phyloP scores from a whole-genome alignment of 2,113 vertebrate genomes.

The Lepisosteus osseus region DNA sequence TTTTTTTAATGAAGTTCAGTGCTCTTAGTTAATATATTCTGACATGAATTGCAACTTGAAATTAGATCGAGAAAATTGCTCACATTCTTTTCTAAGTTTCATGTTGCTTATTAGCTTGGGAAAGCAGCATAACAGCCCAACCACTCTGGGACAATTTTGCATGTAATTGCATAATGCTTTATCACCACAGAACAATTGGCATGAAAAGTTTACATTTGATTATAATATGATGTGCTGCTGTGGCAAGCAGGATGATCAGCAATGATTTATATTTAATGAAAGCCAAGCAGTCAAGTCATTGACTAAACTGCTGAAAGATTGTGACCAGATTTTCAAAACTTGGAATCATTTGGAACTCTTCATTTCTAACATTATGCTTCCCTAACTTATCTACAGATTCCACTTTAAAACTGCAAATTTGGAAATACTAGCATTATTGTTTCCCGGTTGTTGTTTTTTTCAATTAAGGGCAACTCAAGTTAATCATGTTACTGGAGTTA shows the following conservation, averaged over 20 bases:
- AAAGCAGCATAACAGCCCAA: constrained; percentile 2
- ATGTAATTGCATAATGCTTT: neutral
- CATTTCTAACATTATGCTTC: too few relatives aligned
- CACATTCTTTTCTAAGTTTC: constrained; percentile 27
- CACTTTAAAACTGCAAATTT: too few relatives aligned
- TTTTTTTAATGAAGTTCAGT: constrained; percentile 23
- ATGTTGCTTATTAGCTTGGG: constrained; percentile 24
- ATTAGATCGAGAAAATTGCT: constrained; percentile 28
- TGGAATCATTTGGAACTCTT: neutral
- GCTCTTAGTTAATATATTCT: constrained; percentile 28
- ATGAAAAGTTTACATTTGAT: neutral
- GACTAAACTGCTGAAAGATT: constrained; percentile 6
- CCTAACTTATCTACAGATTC: too few relatives aligned
- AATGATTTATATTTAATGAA: constrained; percentile 7
- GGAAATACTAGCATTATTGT: too few relatives aligned
- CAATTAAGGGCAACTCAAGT: too few relatives aligned
- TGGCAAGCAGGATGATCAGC: constrained; percentile 3
- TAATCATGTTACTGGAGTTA: too few relatives aligned
- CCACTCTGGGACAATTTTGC: neutral
- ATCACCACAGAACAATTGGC: neutral
- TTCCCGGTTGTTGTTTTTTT: too few relatives aligned
- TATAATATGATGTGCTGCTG: neutral
- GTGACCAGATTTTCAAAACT: neutral
- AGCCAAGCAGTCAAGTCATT: neutral
- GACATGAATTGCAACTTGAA: constrained; percentile 23